Evolutionary conservation across 2,888 invertebrate species (phyloP).

Genomic region (Gibbula magus): DNA sequence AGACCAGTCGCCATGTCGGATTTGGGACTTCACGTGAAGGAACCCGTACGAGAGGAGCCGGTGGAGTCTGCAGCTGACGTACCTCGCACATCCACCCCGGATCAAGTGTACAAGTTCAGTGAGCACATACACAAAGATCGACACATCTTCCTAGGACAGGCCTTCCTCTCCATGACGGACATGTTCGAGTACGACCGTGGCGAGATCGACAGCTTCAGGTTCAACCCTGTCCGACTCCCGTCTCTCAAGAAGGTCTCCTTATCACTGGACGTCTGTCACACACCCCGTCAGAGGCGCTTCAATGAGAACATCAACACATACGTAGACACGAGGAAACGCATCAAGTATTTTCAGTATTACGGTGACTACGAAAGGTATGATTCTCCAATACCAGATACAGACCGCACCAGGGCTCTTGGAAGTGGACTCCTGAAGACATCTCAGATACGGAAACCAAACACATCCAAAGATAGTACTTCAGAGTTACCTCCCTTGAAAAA

Average conservation of each 20-base stretch:
- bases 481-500: background rate
- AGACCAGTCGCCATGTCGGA: too few relatives aligned
- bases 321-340: conserved; percentile 53
- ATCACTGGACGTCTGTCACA: conserved; percentile 42
- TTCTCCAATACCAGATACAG: background rate
- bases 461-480: background rate
- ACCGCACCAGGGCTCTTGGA: background rate
- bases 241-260: conserved; percentile 41
- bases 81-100: conserved; percentile 44
- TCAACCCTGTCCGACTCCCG: background rate
- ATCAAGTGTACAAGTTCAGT: conserved; percentile 56
- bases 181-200: background rate
- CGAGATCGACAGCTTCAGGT: background rate
- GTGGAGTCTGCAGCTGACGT: too few relatives aligned
- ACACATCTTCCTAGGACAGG: conserved; percentile 46
- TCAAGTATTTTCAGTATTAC: conserved; percentile 26
- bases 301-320: conserved; percentile 61
- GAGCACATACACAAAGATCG: conserved; percentile 58
- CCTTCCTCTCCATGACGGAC: background rate
- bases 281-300: conserved; percentile 42
- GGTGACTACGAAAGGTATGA: conserved; percentile 25
- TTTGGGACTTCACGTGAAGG: too few relatives aligned
- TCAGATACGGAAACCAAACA: background rate
- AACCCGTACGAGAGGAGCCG: too few relatives aligned
- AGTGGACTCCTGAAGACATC: background rate